Percentiles rank a stretch among this genome's conserved stretches.
These are phyloP conservation scores for Saccopteryx bilineata DNA, from an alignment of 2,113 vertebrate species.

Conservation along the genomic window DNA sequence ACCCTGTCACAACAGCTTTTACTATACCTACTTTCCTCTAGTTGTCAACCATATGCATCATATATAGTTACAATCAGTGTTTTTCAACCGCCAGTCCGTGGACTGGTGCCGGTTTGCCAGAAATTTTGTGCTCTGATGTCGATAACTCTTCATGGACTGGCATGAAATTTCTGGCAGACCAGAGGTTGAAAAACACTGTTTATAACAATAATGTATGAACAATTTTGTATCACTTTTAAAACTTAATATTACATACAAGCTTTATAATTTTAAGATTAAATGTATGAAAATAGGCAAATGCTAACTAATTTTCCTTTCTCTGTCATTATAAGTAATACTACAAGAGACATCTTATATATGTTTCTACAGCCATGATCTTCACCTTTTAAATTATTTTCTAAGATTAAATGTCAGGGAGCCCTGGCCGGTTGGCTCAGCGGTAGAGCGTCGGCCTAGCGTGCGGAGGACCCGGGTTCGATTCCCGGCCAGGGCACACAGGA, in stretches of 20 bases:
- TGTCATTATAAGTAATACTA: conserved; percentile 44
- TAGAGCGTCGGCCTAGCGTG: no score
- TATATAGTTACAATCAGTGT: background rate
- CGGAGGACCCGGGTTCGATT: no score
- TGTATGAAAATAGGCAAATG: background rate
- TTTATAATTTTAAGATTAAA: conserved; percentile 33
- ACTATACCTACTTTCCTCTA: background rate
- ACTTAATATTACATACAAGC: conserved; percentile 26
- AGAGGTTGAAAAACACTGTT: no score
- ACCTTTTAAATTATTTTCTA: conserved; percentile 52
- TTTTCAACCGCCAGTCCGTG: no score
- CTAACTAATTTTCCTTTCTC: background rate
- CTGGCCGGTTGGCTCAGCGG: no score
- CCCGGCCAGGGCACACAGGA: no score
- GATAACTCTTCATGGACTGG: no score
- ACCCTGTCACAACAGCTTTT: background rate
- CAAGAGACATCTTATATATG: background rate
- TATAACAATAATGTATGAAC: background rate
- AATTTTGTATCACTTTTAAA: background rate
- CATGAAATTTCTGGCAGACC: no score
- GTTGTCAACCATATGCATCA: background rate
- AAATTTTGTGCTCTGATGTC: no score
- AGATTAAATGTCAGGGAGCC: conserved; percentile 57
- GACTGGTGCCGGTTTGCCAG: no score
- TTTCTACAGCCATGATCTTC: background rate